Evolutionary conservation across 2,888 invertebrate species (phyloP).

Genomic region (Mesoligia furuncula): DNA sequence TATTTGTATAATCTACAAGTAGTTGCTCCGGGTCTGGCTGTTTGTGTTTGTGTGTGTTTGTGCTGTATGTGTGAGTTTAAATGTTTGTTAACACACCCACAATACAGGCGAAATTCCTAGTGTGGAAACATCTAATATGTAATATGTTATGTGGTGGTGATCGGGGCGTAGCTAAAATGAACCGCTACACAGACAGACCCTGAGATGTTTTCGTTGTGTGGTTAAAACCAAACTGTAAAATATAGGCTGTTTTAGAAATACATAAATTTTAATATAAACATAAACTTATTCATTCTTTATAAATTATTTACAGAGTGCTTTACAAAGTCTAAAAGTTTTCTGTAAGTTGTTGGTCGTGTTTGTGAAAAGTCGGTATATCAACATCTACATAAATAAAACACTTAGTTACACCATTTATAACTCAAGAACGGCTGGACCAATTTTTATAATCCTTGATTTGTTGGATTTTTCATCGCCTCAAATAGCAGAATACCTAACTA

Average conservation of each 20-base stretch:
- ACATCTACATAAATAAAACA: neutral
- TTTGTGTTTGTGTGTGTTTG: no score
- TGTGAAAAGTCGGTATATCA: neutral
- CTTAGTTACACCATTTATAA: no score
- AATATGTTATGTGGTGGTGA: neutral
- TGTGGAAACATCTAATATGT: no score
- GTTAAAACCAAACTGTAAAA: neutral
- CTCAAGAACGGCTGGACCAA: neutral
- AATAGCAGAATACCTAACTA: no score
- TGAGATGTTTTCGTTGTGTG: neutral
- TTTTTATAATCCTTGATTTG: neutral
- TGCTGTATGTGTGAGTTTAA: no score
- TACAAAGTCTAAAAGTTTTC: neutral
- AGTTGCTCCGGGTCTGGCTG: no score
- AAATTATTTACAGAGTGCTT: neutral
- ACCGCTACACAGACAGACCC: neutral
- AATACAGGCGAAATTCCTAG: no score
- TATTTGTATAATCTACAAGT: no score
- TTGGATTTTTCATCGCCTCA: no score
- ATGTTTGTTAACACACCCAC: no score
- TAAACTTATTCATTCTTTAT: neutral
- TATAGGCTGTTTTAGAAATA: neutral
- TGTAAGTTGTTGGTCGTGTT: neutral
- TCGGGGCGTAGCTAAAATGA: neutral
- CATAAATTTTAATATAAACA: neutral